Evolutionary conservation across 2,797 vertebrate genomes (phyloP), one percentile per base, ranked within the genome.

Genomic region (Rhinella marina): DNA sequence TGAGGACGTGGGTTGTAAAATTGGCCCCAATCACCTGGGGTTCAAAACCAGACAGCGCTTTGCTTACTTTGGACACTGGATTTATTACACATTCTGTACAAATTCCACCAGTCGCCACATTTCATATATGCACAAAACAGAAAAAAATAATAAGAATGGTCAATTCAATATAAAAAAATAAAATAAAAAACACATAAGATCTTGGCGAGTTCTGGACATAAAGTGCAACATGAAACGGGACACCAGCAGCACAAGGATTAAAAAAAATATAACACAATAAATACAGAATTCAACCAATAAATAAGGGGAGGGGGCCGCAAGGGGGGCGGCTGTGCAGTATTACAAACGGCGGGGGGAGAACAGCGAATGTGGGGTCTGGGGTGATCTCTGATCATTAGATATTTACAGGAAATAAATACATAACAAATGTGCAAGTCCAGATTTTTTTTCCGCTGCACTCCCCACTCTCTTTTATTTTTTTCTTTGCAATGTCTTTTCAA

Each of bases 81-180:
- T 96, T 96, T 96, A 96, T 96, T 96, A 94, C 92, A 95, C 94
- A 93, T 93, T 94, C 93, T 95, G 93, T 95, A 95, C 94, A 95
- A 94, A 94, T 92, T 92, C 93, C 93, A 95, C 94, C 94, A 94
- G 94, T 91, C 91, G 93, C 94, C 92, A 93, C 88, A 86, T 86
- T 94, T 93, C 93, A 94, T 94, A 94, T 94, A 96, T 94, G 94
- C 94, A 92, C 91, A 92, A 91, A 93, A 93, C 92, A 90, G 88
- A 59, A 91, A 91, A 92, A 90, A 92, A 91, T 52, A 68, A 57
- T 21, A 62, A 29, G 90, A 93, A 93, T 92, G 88, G 88, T 56
- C 90, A 91, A 91, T 89, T 85, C 57, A 86, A 86, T 89, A 86
- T 83, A 1, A 83, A 89, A 85, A 88, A 80, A 84, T 52, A 86